Base-by-base conservation (phyloP, 2,113 vertebrate genomes). In the Podiceps cristatus region DNA sequence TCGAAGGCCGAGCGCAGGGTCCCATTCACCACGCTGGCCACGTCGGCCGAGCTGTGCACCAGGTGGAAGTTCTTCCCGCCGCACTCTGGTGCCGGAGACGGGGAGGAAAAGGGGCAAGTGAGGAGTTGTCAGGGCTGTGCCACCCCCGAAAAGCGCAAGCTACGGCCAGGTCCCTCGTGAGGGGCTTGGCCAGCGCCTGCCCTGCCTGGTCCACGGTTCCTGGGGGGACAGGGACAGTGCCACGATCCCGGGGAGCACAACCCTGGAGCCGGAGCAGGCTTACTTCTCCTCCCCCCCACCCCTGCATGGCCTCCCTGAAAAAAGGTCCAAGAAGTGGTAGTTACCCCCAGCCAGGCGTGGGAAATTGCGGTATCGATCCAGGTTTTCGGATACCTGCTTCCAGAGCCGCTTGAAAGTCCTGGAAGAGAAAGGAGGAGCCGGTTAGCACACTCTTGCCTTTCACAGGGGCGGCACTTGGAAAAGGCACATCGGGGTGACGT, bases 61-160 rank as follows among this genome's bases (percentile, higher is more conserved):
- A 99, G 99, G 97, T 99, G 99, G 98, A 99, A 99, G 93, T 99
- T 99, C 98, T 99, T 99, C 76, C 99, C 99, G 0, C 99, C 99
- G 2, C 99, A 99, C 97, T 99, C 99, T 99, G 96, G 29, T 2
- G 8, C 1, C 10, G 1, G 35, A 56, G 59, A 27, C 42, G 5
- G 27, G 4, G 33, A 84, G 45, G 13, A 3, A 37, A 37, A n/a
- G 33, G 16, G 17, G 22, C 0, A 2, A 14, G 50, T 1, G 19
- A 72, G 45, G 68, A 16, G 42, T 1, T 4, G 64, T 1, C 28
- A 5, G 42, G 40, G 55, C 7, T 10, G 62, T 0, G 7, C 4
- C 2, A 0, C 42, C 2, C 4, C 28, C 3, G 0, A 1, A 53
- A 42, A 33, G 6, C 44, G 37, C 6, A 12, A 50, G 31, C 13